Conservation (phyloP, 2,113 vertebrate genomes). For the Cheilinus undulatus region DNA sequence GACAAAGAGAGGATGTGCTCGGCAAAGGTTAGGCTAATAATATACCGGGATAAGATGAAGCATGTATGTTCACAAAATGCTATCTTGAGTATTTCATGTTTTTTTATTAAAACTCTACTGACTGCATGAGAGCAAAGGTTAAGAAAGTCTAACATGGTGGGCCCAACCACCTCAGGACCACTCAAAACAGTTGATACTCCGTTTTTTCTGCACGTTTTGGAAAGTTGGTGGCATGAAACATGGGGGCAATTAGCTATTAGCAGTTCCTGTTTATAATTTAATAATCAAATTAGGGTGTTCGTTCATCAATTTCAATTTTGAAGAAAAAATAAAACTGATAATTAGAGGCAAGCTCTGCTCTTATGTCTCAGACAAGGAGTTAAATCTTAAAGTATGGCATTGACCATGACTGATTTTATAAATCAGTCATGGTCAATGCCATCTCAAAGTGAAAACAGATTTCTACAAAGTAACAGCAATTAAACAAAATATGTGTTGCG, state of each 20-base stretch:
- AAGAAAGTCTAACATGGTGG: neutral
- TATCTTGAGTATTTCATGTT: slow-evolving; percentile 15
- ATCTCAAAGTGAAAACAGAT: too few relatives aligned
- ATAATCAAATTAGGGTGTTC: neutral
- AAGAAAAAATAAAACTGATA: too few relatives aligned
- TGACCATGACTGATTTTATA: too few relatives aligned
- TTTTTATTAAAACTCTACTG: slow-evolving; percentile 10
- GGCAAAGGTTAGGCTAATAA: slow-evolving; percentile 57
- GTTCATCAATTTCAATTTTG: neutral
- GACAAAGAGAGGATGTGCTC: slow-evolving; percentile 52
- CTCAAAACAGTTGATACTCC: neutral
- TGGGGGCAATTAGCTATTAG: neutral
- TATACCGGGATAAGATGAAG: slow-evolving; percentile 34
- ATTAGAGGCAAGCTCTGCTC: too few relatives aligned
- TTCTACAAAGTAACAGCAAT: too few relatives aligned
- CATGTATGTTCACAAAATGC: slow-evolving; percentile 23
- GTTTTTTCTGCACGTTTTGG: neutral
- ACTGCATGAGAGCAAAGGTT: neutral
- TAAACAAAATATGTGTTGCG: too few relatives aligned
- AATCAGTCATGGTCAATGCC: too few relatives aligned
- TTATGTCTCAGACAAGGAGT: too few relatives aligned
- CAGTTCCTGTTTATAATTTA: neutral
- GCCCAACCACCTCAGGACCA: neutral
- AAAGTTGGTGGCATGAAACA: too few relatives aligned
- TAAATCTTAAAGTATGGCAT: too few relatives aligned